A percentile compares a stretch with the other conserved stretches of the same genome.
These are phyloP conservation scores for Gracilinanus agilis DNA, from an alignment of 2,113 vertebrate genomes.

Conservation along the genomic window DNA sequence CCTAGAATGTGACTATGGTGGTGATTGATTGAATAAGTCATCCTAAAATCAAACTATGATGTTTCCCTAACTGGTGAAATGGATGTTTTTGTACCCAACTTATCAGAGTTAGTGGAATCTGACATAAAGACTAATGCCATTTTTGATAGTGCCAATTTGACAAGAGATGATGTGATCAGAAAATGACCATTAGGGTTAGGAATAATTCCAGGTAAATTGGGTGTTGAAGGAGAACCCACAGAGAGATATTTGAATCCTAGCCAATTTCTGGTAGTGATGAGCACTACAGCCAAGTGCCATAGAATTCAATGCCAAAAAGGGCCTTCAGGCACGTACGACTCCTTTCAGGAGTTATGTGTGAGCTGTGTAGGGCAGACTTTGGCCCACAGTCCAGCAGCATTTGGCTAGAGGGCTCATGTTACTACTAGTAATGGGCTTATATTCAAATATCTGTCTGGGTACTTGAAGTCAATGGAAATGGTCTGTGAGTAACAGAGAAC, in stretches of 20 bases:
- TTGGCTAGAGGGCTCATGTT: constrained; percentile 58
- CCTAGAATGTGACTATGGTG: neutral
- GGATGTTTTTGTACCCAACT: neutral
- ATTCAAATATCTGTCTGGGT: constrained; percentile 73
- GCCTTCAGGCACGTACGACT: constrained; percentile 21
- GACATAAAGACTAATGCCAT: constrained; percentile 40
- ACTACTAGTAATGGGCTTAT: constrained; percentile 67
- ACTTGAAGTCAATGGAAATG: constrained; percentile 69
- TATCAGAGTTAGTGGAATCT: neutral
- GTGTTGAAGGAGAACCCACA: constrained; percentile 54
- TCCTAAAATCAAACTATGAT: neutral
- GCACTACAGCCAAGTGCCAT: constrained; percentile 28
- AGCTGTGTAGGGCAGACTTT: constrained; percentile 35
- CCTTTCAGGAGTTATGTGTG: constrained; percentile 37
- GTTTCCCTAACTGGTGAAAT: neutral
- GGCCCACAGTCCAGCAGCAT: constrained; percentile 25
- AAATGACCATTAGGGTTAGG: constrained; percentile 56
- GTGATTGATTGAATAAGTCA: neutral
- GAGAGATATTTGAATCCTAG: constrained; percentile 51
- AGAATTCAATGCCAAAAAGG: constrained; percentile 36
- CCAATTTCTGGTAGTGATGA: neutral
- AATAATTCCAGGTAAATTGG: constrained; percentile 61
- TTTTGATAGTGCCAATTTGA: constrained; percentile 38
- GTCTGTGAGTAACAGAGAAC: constrained; percentile 52
- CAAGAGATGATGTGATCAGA: constrained; percentile 57